phyloP scores from a whole-genome alignment of 2,113 vertebrate species.

The Thymallus thymallus region DNA sequence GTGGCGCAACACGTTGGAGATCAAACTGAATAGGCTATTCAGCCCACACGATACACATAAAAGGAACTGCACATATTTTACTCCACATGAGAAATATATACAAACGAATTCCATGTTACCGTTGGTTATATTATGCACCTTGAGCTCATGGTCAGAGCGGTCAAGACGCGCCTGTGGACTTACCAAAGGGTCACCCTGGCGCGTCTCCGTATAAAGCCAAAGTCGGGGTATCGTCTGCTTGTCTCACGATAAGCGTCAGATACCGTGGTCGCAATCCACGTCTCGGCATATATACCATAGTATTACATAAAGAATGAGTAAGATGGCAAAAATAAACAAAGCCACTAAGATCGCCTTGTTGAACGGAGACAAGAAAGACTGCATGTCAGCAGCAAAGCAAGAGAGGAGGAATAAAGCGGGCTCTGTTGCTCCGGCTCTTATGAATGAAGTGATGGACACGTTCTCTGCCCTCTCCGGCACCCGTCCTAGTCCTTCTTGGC shows the following conservation, averaged over 20 bases:
- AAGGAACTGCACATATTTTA: not conserved
- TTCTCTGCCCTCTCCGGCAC: conserved; percentile 30
- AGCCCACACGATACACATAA: not conserved
- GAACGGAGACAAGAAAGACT: conserved; percentile 85
- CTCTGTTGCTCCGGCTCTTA: conserved; percentile 41
- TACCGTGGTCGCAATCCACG: conserved; percentile 86
- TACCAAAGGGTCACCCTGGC: conserved; percentile 51
- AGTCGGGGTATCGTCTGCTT: conserved; percentile 21
- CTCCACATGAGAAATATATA: not conserved
- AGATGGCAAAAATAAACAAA: conserved; percentile 87
- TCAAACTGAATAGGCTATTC: not conserved
- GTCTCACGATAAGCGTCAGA: conserved; percentile 66
- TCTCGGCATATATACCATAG: conserved; percentile 90
- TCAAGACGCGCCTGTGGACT: conserved; percentile 31
- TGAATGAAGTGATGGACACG: conserved; percentile 41
- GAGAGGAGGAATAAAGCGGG: conserved; percentile 32
- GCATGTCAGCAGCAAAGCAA: conserved; percentile 75
- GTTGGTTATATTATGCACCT: not conserved
- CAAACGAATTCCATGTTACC: not conserved
- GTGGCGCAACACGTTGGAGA: conserved; percentile 27
- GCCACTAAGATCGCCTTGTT: conserved; percentile 86
- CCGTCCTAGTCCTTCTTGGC: conserved; percentile 28
- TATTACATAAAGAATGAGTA: conserved; percentile 88
- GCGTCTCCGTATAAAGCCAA: conserved; percentile 11
- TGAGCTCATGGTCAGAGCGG: not conserved